A percentile compares a stretch with the other conserved stretches of the same genome.
Conservation (phyloP, 2,797 vertebrate genomes). For the Sebastiscus albofasciatus region DNA sequence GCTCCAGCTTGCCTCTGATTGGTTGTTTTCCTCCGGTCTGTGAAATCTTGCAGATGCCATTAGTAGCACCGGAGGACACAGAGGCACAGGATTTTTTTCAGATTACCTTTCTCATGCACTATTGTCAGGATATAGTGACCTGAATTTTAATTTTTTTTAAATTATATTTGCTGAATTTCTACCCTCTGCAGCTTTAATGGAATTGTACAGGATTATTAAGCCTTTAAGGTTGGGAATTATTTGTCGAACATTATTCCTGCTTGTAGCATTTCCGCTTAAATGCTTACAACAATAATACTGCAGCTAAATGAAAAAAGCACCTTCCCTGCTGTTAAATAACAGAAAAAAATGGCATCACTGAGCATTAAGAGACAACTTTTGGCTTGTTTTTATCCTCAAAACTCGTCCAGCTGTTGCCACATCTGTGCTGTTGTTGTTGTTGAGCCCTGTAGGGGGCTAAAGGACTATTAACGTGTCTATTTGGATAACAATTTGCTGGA, state of each 20-base stretch:
- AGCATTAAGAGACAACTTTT: conserved; percentile 47
- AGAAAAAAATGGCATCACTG: not conserved
- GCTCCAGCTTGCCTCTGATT: no score
- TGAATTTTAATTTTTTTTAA: no score
- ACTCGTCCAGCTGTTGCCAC: conserved; percentile 62
- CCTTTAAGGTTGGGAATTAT: conserved; percentile 4
- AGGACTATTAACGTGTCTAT: conserved; percentile 26
- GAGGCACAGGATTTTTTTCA: no score
- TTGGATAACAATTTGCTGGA: conserved; percentile 34
- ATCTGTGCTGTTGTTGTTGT: conserved; percentile 30
- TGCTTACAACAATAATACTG: conserved; percentile 11
- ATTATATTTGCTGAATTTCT: no score
- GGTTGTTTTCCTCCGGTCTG: no score
- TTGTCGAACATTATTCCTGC: conserved; percentile 4
- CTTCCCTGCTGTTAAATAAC: conserved; percentile 58
- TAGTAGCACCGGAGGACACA: no score
- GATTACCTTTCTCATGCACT: no score
- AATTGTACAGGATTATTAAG: conserved; percentile 20
- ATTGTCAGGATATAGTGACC: no score
- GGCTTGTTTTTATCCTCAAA: conserved; percentile 21
- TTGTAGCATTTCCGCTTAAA: not conserved
- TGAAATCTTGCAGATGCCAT: no score
- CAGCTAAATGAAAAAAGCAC: conserved; percentile 33
- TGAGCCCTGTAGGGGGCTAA: not conserved
- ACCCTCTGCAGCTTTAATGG: not conserved